These are phyloP conservation scores for Drosophila demipolita DNA, from an alignment of 2,888 invertebrate species.

Conservation along the genomic window DNA sequence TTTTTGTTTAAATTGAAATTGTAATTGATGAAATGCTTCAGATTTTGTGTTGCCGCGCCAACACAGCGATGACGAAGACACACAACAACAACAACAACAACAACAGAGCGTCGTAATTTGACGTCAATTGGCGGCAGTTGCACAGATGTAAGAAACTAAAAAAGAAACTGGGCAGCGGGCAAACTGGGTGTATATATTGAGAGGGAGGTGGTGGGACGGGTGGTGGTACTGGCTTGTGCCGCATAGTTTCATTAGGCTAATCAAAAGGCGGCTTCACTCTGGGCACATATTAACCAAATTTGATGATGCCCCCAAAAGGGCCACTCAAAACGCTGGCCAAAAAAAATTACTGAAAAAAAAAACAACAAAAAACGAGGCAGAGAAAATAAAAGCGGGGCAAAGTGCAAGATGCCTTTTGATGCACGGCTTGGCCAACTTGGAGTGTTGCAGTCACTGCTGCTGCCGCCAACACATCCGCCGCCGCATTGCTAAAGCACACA, in stretches of 20 bases:
- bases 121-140: slow-evolving; percentile 73
- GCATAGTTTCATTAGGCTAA: slow-evolving; percentile 81
- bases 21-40: slow-evolving; percentile 82
- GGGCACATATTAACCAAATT: slow-evolving; percentile 73
- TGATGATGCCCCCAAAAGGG: slow-evolving; percentile 46
- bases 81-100: slow-evolving; percentile 6
- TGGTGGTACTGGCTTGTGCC: slow-evolving; percentile 12
- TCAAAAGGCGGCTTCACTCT: slow-evolving; percentile 64
- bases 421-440: slow-evolving; percentile 48
- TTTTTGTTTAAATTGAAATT: slow-evolving; percentile 81
- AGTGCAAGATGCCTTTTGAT: slow-evolving; percentile 72
- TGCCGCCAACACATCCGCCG: slow-evolving; percentile 71
- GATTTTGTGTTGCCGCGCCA: slow-evolving; percentile 58
- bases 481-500: slow-evolving; percentile 46
- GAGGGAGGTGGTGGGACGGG: background rate
- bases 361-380: background rate
- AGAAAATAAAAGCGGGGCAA: slow-evolving; percentile 9
- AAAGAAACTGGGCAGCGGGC: background rate
- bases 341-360: no score
- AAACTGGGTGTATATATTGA: background rate
- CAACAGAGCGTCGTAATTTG: slow-evolving; percentile 63
- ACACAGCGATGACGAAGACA: slow-evolving; percentile 16
- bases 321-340: slow-evolving; percentile 53
- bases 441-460: slow-evolving; percentile 55
- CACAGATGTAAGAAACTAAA: slow-evolving; percentile 35